Conservation (phyloP, 2,113 vertebrate species). For the Lepus timidus region DNA sequence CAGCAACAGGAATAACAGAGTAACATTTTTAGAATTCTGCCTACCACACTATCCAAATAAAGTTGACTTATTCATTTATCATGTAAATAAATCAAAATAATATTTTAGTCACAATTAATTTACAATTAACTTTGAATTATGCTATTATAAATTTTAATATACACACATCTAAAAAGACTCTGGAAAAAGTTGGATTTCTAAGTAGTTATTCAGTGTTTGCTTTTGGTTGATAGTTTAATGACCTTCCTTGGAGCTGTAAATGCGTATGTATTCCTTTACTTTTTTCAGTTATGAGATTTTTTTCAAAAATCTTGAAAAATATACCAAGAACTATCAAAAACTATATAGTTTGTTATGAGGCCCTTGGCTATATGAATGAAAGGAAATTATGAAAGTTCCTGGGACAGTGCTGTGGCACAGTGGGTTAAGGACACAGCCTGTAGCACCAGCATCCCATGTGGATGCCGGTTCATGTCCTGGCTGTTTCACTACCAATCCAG, state of each 20-base stretch:
- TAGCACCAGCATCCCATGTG: no score
- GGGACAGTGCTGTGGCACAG: no score
- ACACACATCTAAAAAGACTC: not conserved
- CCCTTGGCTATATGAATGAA: conserved; percentile 6
- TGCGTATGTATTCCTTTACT: not conserved
- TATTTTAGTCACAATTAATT: not conserved
- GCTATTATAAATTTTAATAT: not conserved
- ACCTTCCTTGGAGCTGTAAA: conserved; percentile 34
- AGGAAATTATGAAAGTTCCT: not conserved
- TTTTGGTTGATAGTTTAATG: not conserved
- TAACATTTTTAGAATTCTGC: not conserved
- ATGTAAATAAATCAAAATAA: not conserved
- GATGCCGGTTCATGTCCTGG: no score
- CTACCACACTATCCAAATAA: not conserved
- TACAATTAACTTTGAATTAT: not conserved
- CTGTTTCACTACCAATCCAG: no score
- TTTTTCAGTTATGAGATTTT: not conserved
- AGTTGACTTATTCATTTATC: not conserved
- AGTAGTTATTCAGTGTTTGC: not conserved
- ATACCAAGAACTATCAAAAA: not conserved
- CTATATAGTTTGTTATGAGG: conserved; percentile 29
- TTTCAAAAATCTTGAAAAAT: conserved; percentile 26
- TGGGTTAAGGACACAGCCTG: no score
- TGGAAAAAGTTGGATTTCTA: not conserved
- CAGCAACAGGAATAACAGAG: not conserved